A percentile compares a stretch with the other conserved stretches of the same genome.
Evolutionary conservation across 1,140 invertebrate species (phyloP).

Genomic region (Bombus huntii): DNA sequence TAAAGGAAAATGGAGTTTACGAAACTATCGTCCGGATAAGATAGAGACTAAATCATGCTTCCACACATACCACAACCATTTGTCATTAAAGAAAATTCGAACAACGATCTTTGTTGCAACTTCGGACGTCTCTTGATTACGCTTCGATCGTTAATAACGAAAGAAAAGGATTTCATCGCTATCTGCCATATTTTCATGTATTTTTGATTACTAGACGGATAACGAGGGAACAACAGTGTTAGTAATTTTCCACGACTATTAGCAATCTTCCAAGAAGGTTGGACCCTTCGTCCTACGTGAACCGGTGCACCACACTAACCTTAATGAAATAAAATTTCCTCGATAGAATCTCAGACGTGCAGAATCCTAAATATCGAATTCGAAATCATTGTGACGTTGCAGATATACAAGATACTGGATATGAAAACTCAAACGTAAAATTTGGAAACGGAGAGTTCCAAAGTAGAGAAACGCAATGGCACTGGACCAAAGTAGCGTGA

Average conservation of each 20-base stretch:
- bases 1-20: constrained; percentile 47
- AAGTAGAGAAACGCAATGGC: neutral
- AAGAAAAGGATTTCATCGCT: neutral
- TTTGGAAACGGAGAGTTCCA: neutral
- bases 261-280: neutral
- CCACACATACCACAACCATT: neutral
- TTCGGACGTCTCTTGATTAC: constrained; percentile 16
- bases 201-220: neutral
- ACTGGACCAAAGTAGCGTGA: neutral
- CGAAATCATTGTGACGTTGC: neutral
- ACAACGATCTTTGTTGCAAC: neutral
- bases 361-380: neutral
- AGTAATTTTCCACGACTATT: neutral
- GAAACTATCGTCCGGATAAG: constrained; percentile 39
- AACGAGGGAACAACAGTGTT: neutral
- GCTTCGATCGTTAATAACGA: neutral
- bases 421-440: neutral
- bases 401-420: neutral
- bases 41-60: constrained; percentile 42
- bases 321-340: too few species aligned
- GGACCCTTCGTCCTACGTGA: neutral
- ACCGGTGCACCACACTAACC: too few species aligned
- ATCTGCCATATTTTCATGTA: neutral
- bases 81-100: constrained; percentile 29
- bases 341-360: neutral